These are phyloP conservation scores for Porphyrio hochstetteri DNA, from an alignment of 2,113 vertebrate species.

Conservation along the genomic window DNA sequence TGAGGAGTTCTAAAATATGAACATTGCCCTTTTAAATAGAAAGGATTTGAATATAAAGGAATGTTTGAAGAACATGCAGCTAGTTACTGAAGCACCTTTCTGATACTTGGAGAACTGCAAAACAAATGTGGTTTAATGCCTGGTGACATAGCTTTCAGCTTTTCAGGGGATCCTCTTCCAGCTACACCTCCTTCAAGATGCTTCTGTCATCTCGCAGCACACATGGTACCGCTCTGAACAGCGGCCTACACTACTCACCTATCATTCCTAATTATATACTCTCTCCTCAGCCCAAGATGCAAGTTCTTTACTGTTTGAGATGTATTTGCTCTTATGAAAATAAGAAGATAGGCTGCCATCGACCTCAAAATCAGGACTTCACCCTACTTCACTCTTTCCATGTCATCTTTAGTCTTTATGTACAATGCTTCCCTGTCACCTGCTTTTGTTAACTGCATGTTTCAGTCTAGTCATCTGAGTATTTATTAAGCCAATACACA, in stretches of 20 bases:
- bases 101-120: not conserved
- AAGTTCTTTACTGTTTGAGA: not conserved
- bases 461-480: not conserved
- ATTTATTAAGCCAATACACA: not conserved
- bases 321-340: not conserved
- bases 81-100: not conserved
- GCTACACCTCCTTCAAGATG: not conserved
- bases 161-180: not conserved
- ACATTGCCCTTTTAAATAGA: not conserved
- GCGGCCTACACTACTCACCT: accelerated
- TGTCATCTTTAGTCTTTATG: not conserved
- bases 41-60: not conserved
- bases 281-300: accelerated
- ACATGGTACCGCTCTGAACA: not conserved
- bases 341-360: not conserved
- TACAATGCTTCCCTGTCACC: not conserved
- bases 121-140: accelerated
- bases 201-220: not conserved
- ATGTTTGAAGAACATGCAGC: not conserved
- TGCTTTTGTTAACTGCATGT: not conserved
- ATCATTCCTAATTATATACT: not conserved
- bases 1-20: not conserved
- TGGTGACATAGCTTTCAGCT: not conserved
- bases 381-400: not conserved
- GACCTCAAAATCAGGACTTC: not conserved